A percentile compares a stretch with the other conserved stretches of the same genome.
Conservation (phyloP, 2,113 vertebrate genomes). For the Perca schrenkii region DNA sequence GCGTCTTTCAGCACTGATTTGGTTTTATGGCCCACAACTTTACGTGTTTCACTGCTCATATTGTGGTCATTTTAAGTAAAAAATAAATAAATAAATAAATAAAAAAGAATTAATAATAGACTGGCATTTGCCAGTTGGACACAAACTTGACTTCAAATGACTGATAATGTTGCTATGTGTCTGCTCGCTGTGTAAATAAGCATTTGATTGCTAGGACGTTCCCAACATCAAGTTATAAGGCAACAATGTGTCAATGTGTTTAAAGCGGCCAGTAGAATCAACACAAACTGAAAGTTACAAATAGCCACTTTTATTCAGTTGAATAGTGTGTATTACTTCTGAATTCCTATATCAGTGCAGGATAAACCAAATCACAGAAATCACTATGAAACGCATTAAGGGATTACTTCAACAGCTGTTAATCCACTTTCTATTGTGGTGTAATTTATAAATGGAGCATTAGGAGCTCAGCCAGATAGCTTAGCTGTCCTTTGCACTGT, state of each 20-base stretch:
- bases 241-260: background rate
- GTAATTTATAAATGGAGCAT: constrained; percentile 67
- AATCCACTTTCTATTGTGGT: constrained; percentile 70
- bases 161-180: too few relatives aligned
- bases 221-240: background rate
- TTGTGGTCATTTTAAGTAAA: background rate
- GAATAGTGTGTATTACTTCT: constrained; percentile 6
- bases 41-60: background rate
- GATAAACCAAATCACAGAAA: constrained; percentile 36
- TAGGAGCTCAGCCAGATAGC: constrained; percentile 56
- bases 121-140: background rate
- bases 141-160: background rate
- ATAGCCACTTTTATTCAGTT: background rate
- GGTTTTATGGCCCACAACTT: background rate
- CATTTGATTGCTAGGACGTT: rapidly evolving
- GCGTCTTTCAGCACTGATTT: background rate
- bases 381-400: constrained; percentile 52
- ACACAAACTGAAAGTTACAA: too few relatives aligned
- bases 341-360: constrained; percentile 28
- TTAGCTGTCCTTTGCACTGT: constrained; percentile 46
- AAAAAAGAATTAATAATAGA: background rate
- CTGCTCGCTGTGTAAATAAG: background rate
- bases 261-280: too few relatives aligned
- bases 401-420: constrained; percentile 62
- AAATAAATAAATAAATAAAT: too few relatives aligned